Evolutionary conservation across 2,797 vertebrate genomes (phyloP).

Genomic region (Enteromius thamalakanensis): DNA sequence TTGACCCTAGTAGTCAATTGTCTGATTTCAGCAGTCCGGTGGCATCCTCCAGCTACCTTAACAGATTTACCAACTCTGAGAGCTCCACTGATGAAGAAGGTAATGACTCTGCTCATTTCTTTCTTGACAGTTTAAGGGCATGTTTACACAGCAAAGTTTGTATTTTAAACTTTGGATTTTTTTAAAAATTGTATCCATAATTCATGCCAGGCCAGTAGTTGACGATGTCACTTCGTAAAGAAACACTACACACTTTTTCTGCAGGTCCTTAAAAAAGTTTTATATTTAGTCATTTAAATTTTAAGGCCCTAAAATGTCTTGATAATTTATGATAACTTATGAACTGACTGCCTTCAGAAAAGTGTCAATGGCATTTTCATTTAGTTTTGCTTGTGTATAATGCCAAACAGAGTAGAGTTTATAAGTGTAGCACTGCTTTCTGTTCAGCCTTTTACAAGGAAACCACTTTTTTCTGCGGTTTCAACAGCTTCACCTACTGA

Average conservation of each 20-base stretch:
- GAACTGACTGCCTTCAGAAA: background rate
- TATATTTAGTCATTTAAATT: background rate
- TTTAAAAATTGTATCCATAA: background rate
- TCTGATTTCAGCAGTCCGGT: constrained; percentile 77
- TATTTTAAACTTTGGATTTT: background rate
- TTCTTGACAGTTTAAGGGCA: background rate
- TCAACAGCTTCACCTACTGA: too few relatives aligned
- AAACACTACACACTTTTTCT: background rate
- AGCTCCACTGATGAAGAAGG: constrained; percentile 99
- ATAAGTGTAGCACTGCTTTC: background rate
- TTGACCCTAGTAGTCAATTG: constrained; percentile 76
- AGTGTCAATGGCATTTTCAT: background rate
- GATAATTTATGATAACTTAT: too few relatives aligned
- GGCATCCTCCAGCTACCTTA: constrained; percentile 79
- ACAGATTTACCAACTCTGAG: constrained; percentile 91
- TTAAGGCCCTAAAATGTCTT: background rate
- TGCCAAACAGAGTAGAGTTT: background rate
- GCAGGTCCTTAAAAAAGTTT: background rate
- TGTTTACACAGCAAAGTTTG: background rate
- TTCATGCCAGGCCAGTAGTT: too few relatives aligned
- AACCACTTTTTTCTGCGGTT: background rate
- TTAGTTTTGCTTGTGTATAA: background rate
- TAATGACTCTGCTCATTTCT: constrained; percentile 63
- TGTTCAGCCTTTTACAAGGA: too few relatives aligned
- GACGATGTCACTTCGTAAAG: background rate